These are phyloP conservation scores for Himalopsyche phryganea DNA, from an alignment of 1,140 invertebrate genomes.

Conservation along the genomic window DNA sequence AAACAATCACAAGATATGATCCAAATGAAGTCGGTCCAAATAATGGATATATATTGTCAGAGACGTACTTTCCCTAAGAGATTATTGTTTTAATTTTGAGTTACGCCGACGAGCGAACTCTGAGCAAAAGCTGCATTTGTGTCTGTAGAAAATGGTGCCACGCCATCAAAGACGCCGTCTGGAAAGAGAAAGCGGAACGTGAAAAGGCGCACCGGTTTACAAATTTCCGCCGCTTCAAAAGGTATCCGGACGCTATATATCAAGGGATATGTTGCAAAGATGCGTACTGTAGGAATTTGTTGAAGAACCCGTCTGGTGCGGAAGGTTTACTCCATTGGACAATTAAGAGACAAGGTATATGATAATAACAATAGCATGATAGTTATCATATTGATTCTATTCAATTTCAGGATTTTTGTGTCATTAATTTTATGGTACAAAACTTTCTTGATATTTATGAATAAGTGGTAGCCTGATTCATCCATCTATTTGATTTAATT, in stretches of 20 bases:
- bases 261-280: slow-evolving; percentile 36
- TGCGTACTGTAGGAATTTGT: slow-evolving; percentile 39
- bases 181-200: slow-evolving; percentile 29
- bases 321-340: slow-evolving; percentile 39
- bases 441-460: no score
- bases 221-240: neutral
- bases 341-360: neutral
- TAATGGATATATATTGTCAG: slow-evolving; percentile 19
- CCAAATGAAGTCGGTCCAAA: slow-evolving; percentile 10
- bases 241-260: slow-evolving; percentile 33
- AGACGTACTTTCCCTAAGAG: slow-evolving; percentile 22
- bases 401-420: no score
- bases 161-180: slow-evolving; percentile 18
- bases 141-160: slow-evolving; percentile 23
- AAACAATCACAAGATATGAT: slow-evolving; percentile 7
- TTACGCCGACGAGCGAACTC: slow-evolving; percentile 12
- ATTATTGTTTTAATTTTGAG: slow-evolving; percentile 21
- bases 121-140: slow-evolving; percentile 5
- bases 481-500: no score
- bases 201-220: slow-evolving; percentile 4
- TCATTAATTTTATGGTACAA: no score
- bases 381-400: neutral
- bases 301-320: slow-evolving; percentile 44
- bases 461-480: no score
- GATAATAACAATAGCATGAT: no score